phyloP scores from a whole-genome alignment of 2,888 invertebrate genomes.

The Spodoptera picta region DNA sequence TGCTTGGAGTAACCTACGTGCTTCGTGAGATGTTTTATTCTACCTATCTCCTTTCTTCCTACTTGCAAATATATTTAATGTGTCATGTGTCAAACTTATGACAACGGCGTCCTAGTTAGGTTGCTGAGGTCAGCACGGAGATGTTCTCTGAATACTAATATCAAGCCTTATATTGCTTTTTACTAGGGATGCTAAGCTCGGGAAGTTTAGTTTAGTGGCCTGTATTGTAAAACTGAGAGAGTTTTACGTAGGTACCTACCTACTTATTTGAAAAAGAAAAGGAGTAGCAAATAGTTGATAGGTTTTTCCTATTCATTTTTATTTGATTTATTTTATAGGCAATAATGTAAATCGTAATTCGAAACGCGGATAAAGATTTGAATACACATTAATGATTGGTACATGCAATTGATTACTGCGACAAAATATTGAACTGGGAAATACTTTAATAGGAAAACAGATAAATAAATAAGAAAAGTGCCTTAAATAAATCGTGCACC shows the following conservation, averaged over 20 bases:
- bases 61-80: conserved; percentile 1
- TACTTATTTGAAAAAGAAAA: too few relatives aligned
- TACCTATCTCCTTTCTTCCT: neutral
- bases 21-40: conserved; percentile 1
- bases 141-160: conserved; percentile 33
- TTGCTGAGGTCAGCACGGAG: conserved; percentile 17
- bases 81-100: conserved; percentile 23
- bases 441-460: too few relatives aligned
- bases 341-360: conserved; percentile 16
- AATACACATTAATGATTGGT: neutral
- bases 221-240: conserved; percentile 1
- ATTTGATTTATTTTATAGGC: neutral
- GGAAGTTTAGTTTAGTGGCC: neutral
- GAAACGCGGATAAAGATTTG: neutral
- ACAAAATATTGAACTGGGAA: neutral
- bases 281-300: too few relatives aligned
- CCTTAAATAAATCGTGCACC: too few relatives aligned
- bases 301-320: too few relatives aligned
- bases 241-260: too few relatives aligned
- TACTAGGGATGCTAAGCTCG: conserved; percentile 2
- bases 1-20: conserved; percentile 1
- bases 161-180: neutral
- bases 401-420: too few relatives aligned
- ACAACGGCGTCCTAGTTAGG: conserved; percentile 18
- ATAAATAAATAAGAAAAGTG: too few relatives aligned